Conservation (phyloP, 2,888 invertebrate genomes). For the Synanthedon vespiformis region DNA sequence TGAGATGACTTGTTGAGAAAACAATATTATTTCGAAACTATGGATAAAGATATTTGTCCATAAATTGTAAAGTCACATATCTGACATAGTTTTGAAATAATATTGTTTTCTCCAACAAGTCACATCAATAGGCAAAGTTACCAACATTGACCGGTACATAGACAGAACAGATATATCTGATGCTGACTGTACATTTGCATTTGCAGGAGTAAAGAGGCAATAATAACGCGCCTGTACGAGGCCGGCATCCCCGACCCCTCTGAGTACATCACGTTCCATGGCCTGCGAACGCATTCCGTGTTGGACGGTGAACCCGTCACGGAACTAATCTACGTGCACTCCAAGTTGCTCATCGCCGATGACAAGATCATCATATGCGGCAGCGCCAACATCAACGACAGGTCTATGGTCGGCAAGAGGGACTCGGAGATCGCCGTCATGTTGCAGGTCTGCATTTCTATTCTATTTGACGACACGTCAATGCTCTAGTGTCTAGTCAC, state of each 20-base stretch:
- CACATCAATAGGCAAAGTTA: too few species aligned
- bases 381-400: conserved; percentile 97
- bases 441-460: conserved; percentile 73
- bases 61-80: too few species aligned
- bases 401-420: conserved; percentile 92
- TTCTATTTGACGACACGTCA: not conserved
- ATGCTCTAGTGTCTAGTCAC: too few species aligned
- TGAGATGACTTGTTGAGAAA: too few species aligned
- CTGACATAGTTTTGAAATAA: too few species aligned
- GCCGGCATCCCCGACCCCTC: conserved; percentile 84
- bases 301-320: conserved; percentile 87
- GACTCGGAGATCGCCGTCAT: conserved; percentile 95
- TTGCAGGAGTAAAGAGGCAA: conserved; percentile 83
- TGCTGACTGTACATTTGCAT: too few species aligned
- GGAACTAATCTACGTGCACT: conserved; percentile 97
- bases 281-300: conserved; percentile 84
- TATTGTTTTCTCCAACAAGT: too few species aligned
- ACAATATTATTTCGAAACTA: too few species aligned
- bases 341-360: conserved; percentile 95
- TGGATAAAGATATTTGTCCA: too few species aligned
- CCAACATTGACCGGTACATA: too few species aligned
- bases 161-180: too few species aligned
- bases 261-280: conserved; percentile 92
- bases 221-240: conserved; percentile 81
- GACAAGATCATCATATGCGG: conserved; percentile 94